Evolutionary conservation across 2,888 invertebrate species (phyloP), one percentile per base, ranked within the genome.

Genomic region (Macaria liturata): DNA sequence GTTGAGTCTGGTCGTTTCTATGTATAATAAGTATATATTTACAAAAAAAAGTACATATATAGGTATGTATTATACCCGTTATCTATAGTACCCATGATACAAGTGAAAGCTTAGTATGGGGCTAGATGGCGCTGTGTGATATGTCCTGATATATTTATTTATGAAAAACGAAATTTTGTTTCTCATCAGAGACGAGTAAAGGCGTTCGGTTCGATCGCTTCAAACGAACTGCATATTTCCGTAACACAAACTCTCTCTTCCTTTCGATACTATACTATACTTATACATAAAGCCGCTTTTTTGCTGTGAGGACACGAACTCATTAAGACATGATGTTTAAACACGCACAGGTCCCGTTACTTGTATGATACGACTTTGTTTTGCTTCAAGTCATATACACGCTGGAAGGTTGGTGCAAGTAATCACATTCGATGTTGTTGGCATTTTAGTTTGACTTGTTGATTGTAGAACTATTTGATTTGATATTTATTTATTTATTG

Each of bases 141-240:
- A 20, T 20, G 20, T 20, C 20, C 20, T 20, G 20, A 20, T 1
- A 20, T 20, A 20, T 20, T 20, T 20, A 20, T 20, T 20, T 20
- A 20, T 20, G 20, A 20, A 20, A 20, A 20, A 20, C 20, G 2
- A 20, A 20, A 20, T 2, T 20, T 20, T 20, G 20, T 20, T 20
- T 20, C 20, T 20, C n/a, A 20, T 20, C 20, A 20, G 20, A 20
- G 20, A 20, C 20, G 20, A 78, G 79, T 76, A 77, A 78, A 76
- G 73, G 71, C 75, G 72, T 76, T 66, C 68, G 70, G 67, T 69
- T 63, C 69, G 71, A 74, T 71, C 69, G 69, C 67, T 71, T 71
- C 70, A 78, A 77, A 75, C 71, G 75, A 32, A 32, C 9, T 20
- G 32, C 44, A 51, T 51, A 20, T 20, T 20, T 20, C 20, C 20